Evolutionary conservation across 1,140 invertebrate genomes (phyloP).

Genomic region (Plutomurus gul): DNA sequence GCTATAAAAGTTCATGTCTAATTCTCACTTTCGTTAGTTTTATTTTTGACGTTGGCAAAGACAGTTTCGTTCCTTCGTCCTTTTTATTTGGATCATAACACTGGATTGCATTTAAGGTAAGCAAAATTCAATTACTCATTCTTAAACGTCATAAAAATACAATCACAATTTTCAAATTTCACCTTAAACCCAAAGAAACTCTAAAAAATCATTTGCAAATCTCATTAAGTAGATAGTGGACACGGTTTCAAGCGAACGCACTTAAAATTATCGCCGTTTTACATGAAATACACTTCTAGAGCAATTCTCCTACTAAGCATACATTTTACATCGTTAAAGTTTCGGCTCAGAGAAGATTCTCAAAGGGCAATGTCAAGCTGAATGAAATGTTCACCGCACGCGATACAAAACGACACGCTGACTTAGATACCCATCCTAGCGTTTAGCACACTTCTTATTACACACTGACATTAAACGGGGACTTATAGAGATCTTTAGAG

Average conservation of each 20-base stretch:
- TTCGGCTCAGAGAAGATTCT: neutral
- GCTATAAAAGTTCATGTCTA: neutral
- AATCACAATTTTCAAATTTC: too few relatives aligned
- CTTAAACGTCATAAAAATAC: too few relatives aligned
- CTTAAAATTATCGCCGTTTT: too few relatives aligned
- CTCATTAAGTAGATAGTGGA: too few relatives aligned
- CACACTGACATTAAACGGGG: too few relatives aligned
- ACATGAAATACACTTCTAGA: too few relatives aligned
- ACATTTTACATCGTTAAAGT: neutral
- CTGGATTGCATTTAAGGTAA: neutral
- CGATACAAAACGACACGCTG: neutral
- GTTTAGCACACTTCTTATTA: constrained; percentile 24
- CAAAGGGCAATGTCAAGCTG: constrained; percentile 16
- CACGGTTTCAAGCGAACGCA: too few relatives aligned
- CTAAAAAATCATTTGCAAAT: too few relatives aligned
- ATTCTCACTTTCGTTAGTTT: constrained; percentile 24
- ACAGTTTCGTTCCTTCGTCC: neutral
- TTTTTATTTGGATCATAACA: neutral
- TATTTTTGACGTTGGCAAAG: neutral
- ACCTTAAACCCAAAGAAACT: too few relatives aligned
- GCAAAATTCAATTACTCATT: neutral
- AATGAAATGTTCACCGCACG: neutral
- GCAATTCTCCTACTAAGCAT: neutral
- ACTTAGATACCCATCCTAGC: constrained; percentile 8
- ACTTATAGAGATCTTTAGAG: neutral